A percentile compares a stretch with the other conserved stretches of the same genome.
Evolutionary conservation across 2,888 invertebrate species (phyloP).

Genomic region (Coleophora deauratella): DNA sequence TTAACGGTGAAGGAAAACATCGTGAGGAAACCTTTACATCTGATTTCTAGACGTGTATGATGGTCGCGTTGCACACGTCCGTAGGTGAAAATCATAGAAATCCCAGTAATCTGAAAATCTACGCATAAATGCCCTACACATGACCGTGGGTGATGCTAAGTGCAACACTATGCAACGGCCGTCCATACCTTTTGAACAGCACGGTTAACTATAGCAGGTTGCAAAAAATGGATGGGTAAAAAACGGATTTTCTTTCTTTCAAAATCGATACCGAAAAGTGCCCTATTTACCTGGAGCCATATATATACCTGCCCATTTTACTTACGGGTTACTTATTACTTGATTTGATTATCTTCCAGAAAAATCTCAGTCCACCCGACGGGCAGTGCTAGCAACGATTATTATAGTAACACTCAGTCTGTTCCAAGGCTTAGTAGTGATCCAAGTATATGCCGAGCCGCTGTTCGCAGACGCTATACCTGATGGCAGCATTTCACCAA

Average conservation of each 20-base stretch:
- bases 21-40: too few relatives aligned
- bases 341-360: slow-evolving; percentile 25
- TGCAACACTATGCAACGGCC: too few relatives aligned
- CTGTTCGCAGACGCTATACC: slow-evolving; percentile 44
- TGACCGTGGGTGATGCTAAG: too few relatives aligned
- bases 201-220: not conserved
- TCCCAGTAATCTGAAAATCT: too few relatives aligned
- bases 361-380: slow-evolving; percentile 39
- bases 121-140: too few relatives aligned
- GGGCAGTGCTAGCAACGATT: slow-evolving; percentile 29
- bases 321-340: not conserved
- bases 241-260: not conserved
- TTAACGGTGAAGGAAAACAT: too few relatives aligned
- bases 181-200: too few relatives aligned
- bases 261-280: not conserved
- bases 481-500: slow-evolving; percentile 34
- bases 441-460: slow-evolving; percentile 52
- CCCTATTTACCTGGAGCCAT: not conserved
- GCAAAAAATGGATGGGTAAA: not conserved
- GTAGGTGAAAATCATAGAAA: too few relatives aligned
- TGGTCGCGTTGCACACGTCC: too few relatives aligned
- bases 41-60: too few relatives aligned
- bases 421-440: slow-evolving; percentile 46
- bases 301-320: not conserved
- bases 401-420: slow-evolving; percentile 32